phyloP scores from a whole-genome alignment of 1,140 invertebrate species.

The Drosophila mojavensis region DNA sequence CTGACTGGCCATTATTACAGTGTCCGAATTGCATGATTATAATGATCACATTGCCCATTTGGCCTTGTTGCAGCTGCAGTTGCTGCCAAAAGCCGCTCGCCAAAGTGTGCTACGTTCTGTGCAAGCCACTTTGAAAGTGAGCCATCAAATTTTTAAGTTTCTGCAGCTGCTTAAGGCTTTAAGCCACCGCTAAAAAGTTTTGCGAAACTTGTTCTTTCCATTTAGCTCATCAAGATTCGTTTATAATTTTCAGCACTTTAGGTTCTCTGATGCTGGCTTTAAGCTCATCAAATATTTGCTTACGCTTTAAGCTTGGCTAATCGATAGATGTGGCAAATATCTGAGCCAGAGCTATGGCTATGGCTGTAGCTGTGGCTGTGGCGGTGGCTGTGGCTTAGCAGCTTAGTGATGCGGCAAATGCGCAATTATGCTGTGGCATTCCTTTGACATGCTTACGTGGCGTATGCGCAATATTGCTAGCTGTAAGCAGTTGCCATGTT shows the following conservation, averaged over 20 bases:
- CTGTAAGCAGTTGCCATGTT: constrained; percentile 26
- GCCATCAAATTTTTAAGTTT: not conserved
- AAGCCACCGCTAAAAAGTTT: not conserved
- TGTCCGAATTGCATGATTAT: constrained; percentile 65
- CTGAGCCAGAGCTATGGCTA: constrained; percentile 3
- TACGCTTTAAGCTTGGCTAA: constrained; percentile 21
- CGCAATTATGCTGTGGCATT: constrained; percentile 61
- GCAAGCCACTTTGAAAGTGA: not conserved
- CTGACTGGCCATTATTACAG: constrained; percentile 26
- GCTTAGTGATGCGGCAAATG: constrained; percentile 64
- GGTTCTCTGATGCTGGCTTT: not conserved
- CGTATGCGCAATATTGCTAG: constrained; percentile 55
- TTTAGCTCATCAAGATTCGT: not conserved
- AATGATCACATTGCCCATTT: constrained; percentile 60
- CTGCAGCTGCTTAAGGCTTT: not conserved
- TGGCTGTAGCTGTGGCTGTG: not conserved
- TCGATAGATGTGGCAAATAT: constrained; percentile 45
- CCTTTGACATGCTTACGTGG: constrained; percentile 48
- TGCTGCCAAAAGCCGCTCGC: constrained; percentile 40
- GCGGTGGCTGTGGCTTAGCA: constrained; percentile 40
- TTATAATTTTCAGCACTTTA: not conserved
- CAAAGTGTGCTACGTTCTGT: constrained; percentile 13
- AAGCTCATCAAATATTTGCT: not conserved
- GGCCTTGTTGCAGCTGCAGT: constrained; percentile 46
- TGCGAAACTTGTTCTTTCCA: not conserved